Evolutionary conservation across 2,113 vertebrate species (phyloP), one percentile per base, ranked within the genome.

Genomic region (Scytalopus superciliaris): DNA sequence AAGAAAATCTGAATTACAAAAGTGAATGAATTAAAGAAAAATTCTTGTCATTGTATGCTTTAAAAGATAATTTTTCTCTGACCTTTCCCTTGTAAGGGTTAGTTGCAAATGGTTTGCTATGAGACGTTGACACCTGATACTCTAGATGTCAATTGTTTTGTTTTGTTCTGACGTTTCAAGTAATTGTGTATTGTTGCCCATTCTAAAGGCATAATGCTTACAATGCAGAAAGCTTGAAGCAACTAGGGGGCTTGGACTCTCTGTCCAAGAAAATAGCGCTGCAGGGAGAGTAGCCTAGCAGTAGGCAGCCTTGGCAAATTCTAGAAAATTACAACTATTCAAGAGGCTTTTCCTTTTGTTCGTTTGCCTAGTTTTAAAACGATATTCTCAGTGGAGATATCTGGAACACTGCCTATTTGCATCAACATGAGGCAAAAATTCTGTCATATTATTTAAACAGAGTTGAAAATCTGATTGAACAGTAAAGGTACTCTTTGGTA

Each of bases 341-440:
- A 92, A 94, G 69, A 86, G 39, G 49, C 78, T 84, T 96, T 93
- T 83, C 68, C 93, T 90, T 95, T 78, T 86, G 76, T 93, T 94
- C 42, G 1, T 87, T 90, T 94, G 79, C 73, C 88, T 88, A 25
- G 49, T 81, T 94, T 96, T 79, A 86, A 95, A 72, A 84, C 17
- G 0, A 84, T 93, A 89, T 50, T 93, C 88, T 95, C 85, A 75
- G 76, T 68, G 83, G 86, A 93, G 69, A 72, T 96, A 75, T 86
- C 64, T 92, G 80, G 76, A 95, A 68, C n/a, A 47, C 37, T 96
- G 96, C 86, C 80, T 94, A 5, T 72, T 91, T 84, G 52, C 69
- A 90, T 94, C 78, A 90, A 72, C 64, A 89, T 68, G 85, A 96
- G 56, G 82, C 85, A 94, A 90, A 93, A 84, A 64, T 47, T 69